Conservation (phyloP, 2,113 vertebrate species). For the Smithornis capensis region DNA sequence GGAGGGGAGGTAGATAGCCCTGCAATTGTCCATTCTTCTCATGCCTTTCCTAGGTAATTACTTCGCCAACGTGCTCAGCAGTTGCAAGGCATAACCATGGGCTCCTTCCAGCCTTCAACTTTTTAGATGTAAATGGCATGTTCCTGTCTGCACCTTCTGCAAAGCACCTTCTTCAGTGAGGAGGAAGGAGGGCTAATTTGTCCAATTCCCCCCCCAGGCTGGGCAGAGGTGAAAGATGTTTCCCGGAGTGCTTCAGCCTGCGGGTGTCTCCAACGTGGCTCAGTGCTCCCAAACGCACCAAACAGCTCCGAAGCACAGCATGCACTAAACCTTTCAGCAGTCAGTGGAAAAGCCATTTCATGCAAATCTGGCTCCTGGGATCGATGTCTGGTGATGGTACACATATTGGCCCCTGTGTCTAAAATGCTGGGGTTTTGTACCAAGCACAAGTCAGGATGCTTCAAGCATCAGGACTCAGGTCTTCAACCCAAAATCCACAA, state of each 20-base stretch:
- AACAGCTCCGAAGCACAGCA: rapidly evolving
- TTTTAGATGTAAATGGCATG: not conserved
- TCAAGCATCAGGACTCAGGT: not conserved
- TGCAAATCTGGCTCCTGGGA: not conserved
- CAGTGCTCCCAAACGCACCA: not conserved
- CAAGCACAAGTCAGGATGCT: not conserved
- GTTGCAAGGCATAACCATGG: not conserved
- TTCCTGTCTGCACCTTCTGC: not conserved
- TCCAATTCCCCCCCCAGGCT: not conserved
- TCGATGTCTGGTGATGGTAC: rapidly evolving
- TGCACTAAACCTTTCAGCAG: not conserved
- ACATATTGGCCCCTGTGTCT: not conserved
- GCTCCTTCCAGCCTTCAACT: not conserved
- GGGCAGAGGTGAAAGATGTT: not conserved
- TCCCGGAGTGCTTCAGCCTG: not conserved
- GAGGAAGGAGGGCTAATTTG: not conserved
- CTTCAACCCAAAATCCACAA: not conserved
- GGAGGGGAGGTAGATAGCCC: not conserved
- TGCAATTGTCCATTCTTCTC: not conserved
- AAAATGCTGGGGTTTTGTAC: not conserved
- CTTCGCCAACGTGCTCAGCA: not conserved
- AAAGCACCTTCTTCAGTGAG: not conserved
- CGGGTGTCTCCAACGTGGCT: rapidly evolving
- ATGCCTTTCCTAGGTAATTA: not conserved
- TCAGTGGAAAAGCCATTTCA: not conserved